Percentiles rank a stretch among this genome's conserved stretches.
These are phyloP conservation scores for Zelostemma sp. DNA, from an alignment of 1,140 invertebrate genomes.

Conservation along the genomic window DNA sequence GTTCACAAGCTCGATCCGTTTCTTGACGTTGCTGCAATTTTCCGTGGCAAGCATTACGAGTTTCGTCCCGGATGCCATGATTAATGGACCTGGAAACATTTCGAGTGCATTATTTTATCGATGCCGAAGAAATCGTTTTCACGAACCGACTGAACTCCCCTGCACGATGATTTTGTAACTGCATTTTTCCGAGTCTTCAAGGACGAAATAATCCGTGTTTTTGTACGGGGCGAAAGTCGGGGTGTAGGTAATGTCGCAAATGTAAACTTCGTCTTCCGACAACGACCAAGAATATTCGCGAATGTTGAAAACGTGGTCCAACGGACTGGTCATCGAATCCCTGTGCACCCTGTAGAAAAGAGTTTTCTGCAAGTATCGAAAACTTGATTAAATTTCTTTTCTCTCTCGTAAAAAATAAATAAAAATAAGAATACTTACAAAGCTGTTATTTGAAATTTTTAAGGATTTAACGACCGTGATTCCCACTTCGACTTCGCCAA, in stretches of 20 bases:
- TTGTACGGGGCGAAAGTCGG: conserved; percentile 34
- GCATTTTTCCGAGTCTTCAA: conserved; percentile 29
- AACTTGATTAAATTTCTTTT: conserved; percentile 31
- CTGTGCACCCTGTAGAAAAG: conserved; percentile 46
- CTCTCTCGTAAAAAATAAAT: neutral
- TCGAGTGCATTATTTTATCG: too few species aligned
- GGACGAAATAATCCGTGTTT: conserved; percentile 55
- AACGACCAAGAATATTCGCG: conserved; percentile 50
- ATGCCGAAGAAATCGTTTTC: conserved; percentile 3
- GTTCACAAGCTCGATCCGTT: conserved; percentile 49
- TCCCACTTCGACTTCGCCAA: conserved; percentile 48
- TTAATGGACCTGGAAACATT: too few species aligned
- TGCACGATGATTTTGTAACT: conserved; percentile 36
- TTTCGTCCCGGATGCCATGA: too few species aligned
- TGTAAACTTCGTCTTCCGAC: conserved; percentile 26
- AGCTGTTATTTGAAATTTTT: conserved; percentile 50
- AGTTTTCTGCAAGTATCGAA: conserved; percentile 28
- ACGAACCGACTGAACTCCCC: conserved; percentile 47
- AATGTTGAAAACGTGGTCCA: conserved; percentile 55
- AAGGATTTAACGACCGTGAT: conserved; percentile 39
- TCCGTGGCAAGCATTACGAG: conserved; percentile 13
- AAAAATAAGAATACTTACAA: too few species aligned
- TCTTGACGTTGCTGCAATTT: conserved; percentile 28
- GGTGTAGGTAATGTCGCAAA: conserved; percentile 50
- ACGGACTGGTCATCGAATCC: conserved; percentile 51